A percentile compares a stretch with the other conserved stretches of the same genome.
phyloP scores from a whole-genome alignment of 2,113 vertebrate species.

The Grammomys surdaster region DNA sequence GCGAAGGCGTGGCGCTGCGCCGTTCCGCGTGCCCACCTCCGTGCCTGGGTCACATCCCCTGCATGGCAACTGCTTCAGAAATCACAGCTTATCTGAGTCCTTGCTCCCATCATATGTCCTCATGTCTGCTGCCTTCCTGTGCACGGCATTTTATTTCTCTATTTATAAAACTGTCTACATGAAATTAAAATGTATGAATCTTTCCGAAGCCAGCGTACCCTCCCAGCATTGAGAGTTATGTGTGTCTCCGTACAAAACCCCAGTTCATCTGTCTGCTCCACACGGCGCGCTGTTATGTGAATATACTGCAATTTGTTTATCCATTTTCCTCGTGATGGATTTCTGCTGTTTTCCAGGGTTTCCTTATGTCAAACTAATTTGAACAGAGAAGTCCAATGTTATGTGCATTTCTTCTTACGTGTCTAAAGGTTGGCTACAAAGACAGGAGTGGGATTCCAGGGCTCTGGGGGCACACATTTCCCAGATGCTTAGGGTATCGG shows the following conservation, averaged over 20 bases:
- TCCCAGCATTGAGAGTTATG: background rate
- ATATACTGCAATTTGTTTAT: slow-evolving; percentile 24
- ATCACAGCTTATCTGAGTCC: accelerated
- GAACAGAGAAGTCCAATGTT: background rate
- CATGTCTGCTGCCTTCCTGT: background rate
- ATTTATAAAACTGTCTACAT: slow-evolving; percentile 19
- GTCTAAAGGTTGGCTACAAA: accelerated
- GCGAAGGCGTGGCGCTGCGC: background rate
- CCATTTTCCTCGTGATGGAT: slow-evolving; percentile 34
- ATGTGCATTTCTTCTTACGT: accelerated
- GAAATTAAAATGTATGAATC: slow-evolving; percentile 46
- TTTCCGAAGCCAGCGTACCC: background rate
- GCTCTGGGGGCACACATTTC: accelerated
- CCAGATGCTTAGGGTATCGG: accelerated
- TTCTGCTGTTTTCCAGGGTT: slow-evolving; percentile 21
- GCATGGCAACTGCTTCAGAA: accelerated
- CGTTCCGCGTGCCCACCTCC: accelerated
- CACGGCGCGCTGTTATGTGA: background rate
- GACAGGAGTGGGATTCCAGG: background rate
- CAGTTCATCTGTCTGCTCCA: slow-evolving; percentile 8
- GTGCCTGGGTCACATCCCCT: background rate
- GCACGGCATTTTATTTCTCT: background rate
- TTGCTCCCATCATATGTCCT: background rate
- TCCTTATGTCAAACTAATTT: background rate
- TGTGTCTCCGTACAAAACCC: background rate